Base-by-base conservation (phyloP, 2,888 invertebrate genomes). In the Meloe dianella region DNA sequence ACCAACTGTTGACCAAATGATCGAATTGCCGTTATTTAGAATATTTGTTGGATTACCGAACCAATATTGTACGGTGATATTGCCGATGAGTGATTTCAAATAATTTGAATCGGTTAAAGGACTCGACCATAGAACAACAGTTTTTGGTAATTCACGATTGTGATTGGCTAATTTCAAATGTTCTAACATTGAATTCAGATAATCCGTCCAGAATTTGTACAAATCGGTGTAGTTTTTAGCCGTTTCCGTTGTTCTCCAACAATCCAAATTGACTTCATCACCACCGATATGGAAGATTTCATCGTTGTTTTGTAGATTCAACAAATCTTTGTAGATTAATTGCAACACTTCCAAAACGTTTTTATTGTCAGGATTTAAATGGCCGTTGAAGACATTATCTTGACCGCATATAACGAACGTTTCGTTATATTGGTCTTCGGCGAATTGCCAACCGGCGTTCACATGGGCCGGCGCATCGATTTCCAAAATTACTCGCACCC, bases 391-490 rank as follows among this genome's bases (percentile, higher is more conserved):
- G 0, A 92, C 90, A 75, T 91, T 90, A 60, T 89, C 87, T 80
- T 92, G 92, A 20, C 92, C 87, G 80, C 93, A 93, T 71, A 92
- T 85, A 22, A 92, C 91, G 54, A 93, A 83, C 65, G 91, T 89
- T 7, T 92, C 92, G 60, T 90, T 84, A 0, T 91, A 90, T 27
- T 88, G 88, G 59, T 87, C 85, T 0, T 89, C 87, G 20, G 91
- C 91, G 90, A 91, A 92, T 73, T 89, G 88, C 93, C 93, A 94
- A 1, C 93, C 93, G 73, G 90, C 90, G 12, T 92, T 91, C 1
- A 92, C 91, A 81, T 95, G 95, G 41, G 93, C 92, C 2, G 96
- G 96, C 20, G 94, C 91, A 83, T 96, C 96, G 65, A 96, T 89
- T 84, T 97, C 97, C 0, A 96, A 88, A 64, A 97, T 84, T 10